Conservation (phyloP, 2,113 vertebrate species). For the Corynorhinus townsendii region DNA sequence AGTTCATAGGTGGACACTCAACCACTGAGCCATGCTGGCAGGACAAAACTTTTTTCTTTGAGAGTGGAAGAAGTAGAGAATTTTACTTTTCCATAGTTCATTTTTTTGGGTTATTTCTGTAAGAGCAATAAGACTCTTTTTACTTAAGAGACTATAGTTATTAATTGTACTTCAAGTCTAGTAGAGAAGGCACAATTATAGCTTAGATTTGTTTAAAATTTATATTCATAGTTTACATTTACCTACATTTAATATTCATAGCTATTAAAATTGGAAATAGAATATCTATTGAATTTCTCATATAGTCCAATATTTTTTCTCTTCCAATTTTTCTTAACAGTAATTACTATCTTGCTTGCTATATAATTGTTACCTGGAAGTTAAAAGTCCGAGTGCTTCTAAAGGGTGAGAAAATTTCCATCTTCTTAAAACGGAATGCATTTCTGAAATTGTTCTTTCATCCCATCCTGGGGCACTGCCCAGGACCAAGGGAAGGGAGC, state of each 20-base stretch:
- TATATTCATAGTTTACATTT: neutral
- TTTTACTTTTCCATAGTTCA: neutral
- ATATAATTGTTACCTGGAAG: slow-evolving; percentile 78
- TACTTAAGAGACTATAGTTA: neutral
- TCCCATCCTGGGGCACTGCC: slow-evolving; percentile 84
- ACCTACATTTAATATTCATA: slow-evolving; percentile 5
- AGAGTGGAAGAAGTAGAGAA: neutral
- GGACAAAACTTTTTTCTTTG: neutral
- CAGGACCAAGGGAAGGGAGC: slow-evolving; percentile 86
- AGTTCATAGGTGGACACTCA: neutral
- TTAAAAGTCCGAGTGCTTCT: slow-evolving; percentile 88
- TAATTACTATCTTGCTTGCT: neutral
- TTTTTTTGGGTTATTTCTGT: neutral
- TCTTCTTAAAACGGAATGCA: slow-evolving; percentile 78
- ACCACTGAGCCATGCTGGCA: neutral
- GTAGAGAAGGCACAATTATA: neutral
- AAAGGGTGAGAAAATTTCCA: slow-evolving; percentile 83
- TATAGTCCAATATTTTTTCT: neutral
- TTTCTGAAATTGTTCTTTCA: slow-evolving; percentile 81
- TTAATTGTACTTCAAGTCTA: slow-evolving; percentile 11
- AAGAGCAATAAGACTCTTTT: neutral
- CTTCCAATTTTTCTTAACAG: neutral
- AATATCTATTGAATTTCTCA: slow-evolving; percentile 34
- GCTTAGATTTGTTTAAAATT: slow-evolving; percentile 34
- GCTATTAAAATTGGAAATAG: neutral